Evolutionary conservation across 2,888 invertebrate genomes (phyloP).

Genomic region (Meiosimyza decipiens): DNA sequence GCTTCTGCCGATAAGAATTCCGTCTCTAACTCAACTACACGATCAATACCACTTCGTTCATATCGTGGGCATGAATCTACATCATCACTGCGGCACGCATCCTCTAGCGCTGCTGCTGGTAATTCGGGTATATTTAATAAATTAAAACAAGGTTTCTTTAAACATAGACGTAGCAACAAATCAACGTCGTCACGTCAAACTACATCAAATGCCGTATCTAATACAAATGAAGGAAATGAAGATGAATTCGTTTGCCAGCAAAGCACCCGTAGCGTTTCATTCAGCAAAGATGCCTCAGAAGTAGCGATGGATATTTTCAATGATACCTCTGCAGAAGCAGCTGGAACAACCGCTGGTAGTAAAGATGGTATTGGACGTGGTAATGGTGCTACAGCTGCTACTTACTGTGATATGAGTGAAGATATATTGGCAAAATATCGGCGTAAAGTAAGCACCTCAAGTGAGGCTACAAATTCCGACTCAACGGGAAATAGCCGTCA

Average conservation of each 20-base stretch:
- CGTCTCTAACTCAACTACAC: slow-evolving; percentile 25
- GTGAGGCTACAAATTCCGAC: slow-evolving; percentile 68
- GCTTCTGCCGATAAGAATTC: slow-evolving; percentile 85
- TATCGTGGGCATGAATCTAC: slow-evolving; percentile 5
- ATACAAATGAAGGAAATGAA: slow-evolving; percentile 25
- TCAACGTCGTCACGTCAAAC: slow-evolving; percentile 40
- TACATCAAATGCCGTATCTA: slow-evolving; percentile 26
- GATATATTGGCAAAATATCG: slow-evolving; percentile 96
- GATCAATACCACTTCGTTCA: slow-evolving; percentile 37
- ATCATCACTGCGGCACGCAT: neutral
- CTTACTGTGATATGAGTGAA: slow-evolving; percentile 79
- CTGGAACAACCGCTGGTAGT: slow-evolving; percentile 28
- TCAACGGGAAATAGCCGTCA: slow-evolving; percentile 61
- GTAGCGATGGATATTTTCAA: slow-evolving; percentile 50
- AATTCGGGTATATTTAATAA: slow-evolving; percentile 79
- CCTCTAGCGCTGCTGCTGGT: slow-evolving; percentile 22
- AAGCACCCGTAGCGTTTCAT: slow-evolving; percentile 58
- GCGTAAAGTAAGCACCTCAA: slow-evolving; percentile 72
- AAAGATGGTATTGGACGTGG: slow-evolving; percentile 34
- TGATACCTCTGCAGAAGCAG: slow-evolving; percentile 26
- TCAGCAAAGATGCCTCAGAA: slow-evolving; percentile 54
- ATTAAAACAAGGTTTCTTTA: slow-evolving; percentile 77
- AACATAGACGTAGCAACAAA: slow-evolving; percentile 72
- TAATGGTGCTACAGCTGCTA: slow-evolving; percentile 13
- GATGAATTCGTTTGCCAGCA: slow-evolving; percentile 37